phyloP scores from a whole-genome alignment of 2,113 vertebrate genomes.

The Pagrus major region DNA sequence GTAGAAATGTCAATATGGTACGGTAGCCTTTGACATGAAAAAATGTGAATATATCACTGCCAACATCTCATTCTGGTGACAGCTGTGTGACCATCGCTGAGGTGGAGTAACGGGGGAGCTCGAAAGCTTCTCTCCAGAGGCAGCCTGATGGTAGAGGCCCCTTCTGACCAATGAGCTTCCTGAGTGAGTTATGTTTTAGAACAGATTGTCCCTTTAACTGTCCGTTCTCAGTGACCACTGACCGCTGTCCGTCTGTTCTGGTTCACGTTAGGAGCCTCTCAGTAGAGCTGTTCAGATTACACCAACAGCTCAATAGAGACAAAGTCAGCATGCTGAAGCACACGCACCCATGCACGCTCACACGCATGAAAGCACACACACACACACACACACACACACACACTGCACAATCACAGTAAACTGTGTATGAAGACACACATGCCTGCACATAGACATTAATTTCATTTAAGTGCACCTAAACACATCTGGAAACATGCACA shows the following conservation, averaged over 20 bases:
- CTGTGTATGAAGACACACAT: conserved; percentile 53
- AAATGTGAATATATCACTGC: no score
- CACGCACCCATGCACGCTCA: conserved; percentile 24
- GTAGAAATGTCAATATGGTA: no score
- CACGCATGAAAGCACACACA: conserved; percentile 21
- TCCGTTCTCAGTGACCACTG: conserved; percentile 61
- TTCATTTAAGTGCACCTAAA: conserved; percentile 56
- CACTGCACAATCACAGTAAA: conserved; percentile 9
- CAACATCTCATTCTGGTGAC: no score
- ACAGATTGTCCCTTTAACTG: conserved; percentile 65
- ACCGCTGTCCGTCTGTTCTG: conserved; percentile 64
- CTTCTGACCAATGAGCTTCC: conserved; percentile 12
- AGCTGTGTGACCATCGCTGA: not conserved
- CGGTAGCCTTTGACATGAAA: no score
- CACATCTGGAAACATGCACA: conserved; percentile 49
- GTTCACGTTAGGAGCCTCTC: conserved; percentile 66
- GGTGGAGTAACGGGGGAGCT: not conserved
- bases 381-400: conserved; percentile 6
- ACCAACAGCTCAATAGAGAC: conserved; percentile 87
- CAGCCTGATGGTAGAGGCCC: conserved; percentile 23
- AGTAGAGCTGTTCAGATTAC: conserved; percentile 84
- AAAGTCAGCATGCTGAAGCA: conserved; percentile 74
- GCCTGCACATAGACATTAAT: conserved; percentile 66
- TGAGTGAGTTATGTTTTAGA: conserved; percentile 49
- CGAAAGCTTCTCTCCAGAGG: conserved; percentile 20